Evolutionary conservation across 2,888 invertebrate genomes (phyloP), one percentile per base, ranked within the genome.

Genomic region (Watsonalla cultraria): DNA sequence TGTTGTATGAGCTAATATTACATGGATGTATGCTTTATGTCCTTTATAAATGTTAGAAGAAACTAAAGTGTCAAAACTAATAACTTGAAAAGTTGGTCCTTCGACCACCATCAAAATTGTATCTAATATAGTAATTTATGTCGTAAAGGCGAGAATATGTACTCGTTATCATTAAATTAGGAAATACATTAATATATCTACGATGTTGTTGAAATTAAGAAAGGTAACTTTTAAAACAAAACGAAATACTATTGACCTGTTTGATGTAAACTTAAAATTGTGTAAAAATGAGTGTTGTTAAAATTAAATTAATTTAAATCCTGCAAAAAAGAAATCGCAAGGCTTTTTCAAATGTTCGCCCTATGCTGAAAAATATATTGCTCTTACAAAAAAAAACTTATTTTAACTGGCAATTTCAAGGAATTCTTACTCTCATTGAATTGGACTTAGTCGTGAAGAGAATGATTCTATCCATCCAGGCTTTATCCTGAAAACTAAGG

Each of bases 201-300:
- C 24, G 57, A 55, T 62, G 62, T 68, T 68, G 65, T 66, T 64
- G 66, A 59, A 62, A 65, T 63, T 65, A 64, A 63, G 47, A 62
- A 54, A 54, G 47, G 45, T 47, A 59, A 55, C 52, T 58, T 58
- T 55, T 59, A 56, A 37, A 37, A 7, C 51, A 48, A 55, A 58
- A 60, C 49, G 56, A 52, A 54, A 54, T 55, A 47, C 50, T 37
- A 53, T 45, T 51, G 52, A 55, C 33, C 39, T 51, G 47, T 51
- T 55, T 54, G 45, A 53, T 56, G 48, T 46, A 53, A 53, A 48
- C 37, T 24, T n/a, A 52, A 34, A 53, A 24, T 24, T 24, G 45
- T 33, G 39, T 46, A 45, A 46, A 51, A 51, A 53, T 34, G 24
- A 47, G 47, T 24, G 24, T 24, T 24, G 24, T 24, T 24, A 4